phyloP scores from a whole-genome alignment of 2,888 invertebrate genomes.

The Galerucella calmariensis region DNA sequence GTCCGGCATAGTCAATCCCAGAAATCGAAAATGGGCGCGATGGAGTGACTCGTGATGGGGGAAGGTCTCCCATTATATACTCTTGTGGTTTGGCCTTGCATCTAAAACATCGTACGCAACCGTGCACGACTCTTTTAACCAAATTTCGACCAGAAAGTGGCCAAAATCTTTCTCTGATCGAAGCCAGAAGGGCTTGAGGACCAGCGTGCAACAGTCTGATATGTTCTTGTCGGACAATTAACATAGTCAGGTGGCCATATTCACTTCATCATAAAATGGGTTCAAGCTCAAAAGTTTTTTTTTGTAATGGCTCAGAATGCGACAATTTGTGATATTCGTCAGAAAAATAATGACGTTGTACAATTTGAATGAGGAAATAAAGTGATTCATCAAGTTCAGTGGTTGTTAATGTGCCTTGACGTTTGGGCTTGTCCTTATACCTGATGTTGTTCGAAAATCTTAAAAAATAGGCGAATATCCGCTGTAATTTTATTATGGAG shows the following conservation, averaged over 20 bases:
- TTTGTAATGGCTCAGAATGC: conserved; percentile 10
- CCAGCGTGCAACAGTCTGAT: conserved; percentile 41
- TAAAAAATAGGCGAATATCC: conserved; percentile 23
- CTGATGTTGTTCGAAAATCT: background rate
- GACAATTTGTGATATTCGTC: conserved; percentile 25
- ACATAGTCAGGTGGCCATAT: conserved; percentile 36
- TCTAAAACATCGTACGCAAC: conserved; percentile 42
- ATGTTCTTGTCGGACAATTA: conserved; percentile 44
- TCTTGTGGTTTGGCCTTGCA: conserved; percentile 30
- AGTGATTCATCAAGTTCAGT: conserved; percentile 6
- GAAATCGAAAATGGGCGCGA: conserved; percentile 41
- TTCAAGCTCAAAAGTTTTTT: conserved; percentile 37
- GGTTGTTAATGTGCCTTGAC: no score
- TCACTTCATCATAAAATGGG: conserved; percentile 42
- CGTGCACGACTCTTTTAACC: conserved; percentile 36
- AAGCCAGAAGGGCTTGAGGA: conserved; percentile 38
- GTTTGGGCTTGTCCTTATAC: no score
- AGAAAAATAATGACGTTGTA: conserved; percentile 24
- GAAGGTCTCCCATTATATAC: conserved; percentile 43
- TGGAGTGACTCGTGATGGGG: conserved; percentile 31
- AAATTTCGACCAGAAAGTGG: conserved; percentile 39
- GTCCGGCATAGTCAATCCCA: conserved; percentile 46
- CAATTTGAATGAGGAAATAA: conserved; percentile 22
- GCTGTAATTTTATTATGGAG: conserved; percentile 18
- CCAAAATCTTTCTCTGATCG: conserved; percentile 48